Percentiles rank a stretch among this genome's conserved stretches.
These are phyloP conservation scores for Iguana delicatissima DNA, from an alignment of 2,797 vertebrate genomes.

Conservation along the genomic window DNA sequence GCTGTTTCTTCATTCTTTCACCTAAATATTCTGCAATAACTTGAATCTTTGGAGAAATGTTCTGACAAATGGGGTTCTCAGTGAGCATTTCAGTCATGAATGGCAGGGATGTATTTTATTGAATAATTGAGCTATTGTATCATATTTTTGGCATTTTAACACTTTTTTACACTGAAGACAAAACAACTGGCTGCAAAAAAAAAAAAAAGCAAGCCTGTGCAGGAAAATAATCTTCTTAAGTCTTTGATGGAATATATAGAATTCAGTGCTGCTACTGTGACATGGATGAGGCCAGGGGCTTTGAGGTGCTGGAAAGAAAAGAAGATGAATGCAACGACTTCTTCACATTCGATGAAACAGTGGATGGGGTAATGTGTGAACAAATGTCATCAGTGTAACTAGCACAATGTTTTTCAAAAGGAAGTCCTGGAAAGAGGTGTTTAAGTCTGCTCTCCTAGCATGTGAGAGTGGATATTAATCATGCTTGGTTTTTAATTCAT, in stretches of 20 bases:
- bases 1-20: slow-evolving; percentile 76
- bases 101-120: slow-evolving; percentile 96
- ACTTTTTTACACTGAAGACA: slow-evolving; percentile 86
- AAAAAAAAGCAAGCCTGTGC: slow-evolving; percentile 72
- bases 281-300: slow-evolving; percentile 77
- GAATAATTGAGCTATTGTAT: slow-evolving; percentile 95
- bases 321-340: slow-evolving; percentile 55
- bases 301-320: slow-evolving; percentile 70
- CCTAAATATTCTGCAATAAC: slow-evolving; percentile 93
- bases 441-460: slow-evolving; percentile 69
- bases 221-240: slow-evolving; percentile 69
- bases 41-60: slow-evolving; percentile 81
- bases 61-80: slow-evolving; percentile 83
- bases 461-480: slow-evolving; percentile 64
- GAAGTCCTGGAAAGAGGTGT: slow-evolving; percentile 64
- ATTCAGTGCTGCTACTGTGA: slow-evolving; percentile 78
- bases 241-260: slow-evolving; percentile 68
- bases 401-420: slow-evolving; percentile 68
- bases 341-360: slow-evolving; percentile 65
- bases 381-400: slow-evolving; percentile 65
- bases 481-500: slow-evolving; percentile 62
- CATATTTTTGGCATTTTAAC: slow-evolving; percentile 92
- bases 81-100: slow-evolving; percentile 90
- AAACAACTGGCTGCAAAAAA: slow-evolving; percentile 78
- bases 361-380: slow-evolving; percentile 68